phyloP scores from a whole-genome alignment of 2,888 invertebrate genomes.

The Atrina japonica region DNA sequence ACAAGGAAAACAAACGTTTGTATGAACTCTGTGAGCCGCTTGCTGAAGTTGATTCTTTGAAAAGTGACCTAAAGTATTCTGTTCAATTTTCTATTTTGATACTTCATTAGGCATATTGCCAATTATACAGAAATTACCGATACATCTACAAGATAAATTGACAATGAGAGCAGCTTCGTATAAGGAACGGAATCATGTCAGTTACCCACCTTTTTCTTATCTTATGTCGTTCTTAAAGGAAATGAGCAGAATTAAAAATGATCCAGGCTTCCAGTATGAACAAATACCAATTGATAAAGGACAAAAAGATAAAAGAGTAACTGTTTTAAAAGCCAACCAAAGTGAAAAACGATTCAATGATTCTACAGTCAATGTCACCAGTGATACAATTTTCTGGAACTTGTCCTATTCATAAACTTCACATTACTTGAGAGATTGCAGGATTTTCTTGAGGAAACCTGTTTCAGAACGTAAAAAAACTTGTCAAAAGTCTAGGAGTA shows the following conservation, averaged over 20 bases:
- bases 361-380: neutral
- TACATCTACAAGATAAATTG: conserved; percentile 18
- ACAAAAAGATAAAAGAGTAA: neutral
- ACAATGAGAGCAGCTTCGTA: conserved; percentile 20
- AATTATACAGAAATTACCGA: conserved; percentile 10
- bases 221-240: conserved; percentile 26
- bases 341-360: neutral
- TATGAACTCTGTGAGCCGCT: conserved; percentile 22
- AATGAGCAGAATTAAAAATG: conserved; percentile 6
- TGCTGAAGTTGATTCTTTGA: conserved; percentile 15
- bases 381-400: neutral
- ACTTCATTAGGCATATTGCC: conserved; percentile 13
- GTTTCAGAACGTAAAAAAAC: conserved; percentile 20
- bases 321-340: neutral
- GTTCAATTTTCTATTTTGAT: conserved; percentile 8
- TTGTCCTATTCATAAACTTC: too few species aligned
- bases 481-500: conserved; percentile 8
- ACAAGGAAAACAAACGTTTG: conserved; percentile 13
- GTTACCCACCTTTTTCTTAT: conserved; percentile 29
- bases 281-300: neutral
- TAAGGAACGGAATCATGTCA: conserved; percentile 10
- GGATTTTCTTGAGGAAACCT: conserved; percentile 1
- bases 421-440: too few species aligned
- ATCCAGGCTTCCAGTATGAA: conserved; percentile 24
- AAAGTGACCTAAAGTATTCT: conserved; percentile 11